phyloP scores from a whole-genome alignment of 1,140 invertebrate genomes.

The Ceratitis capitata region DNA sequence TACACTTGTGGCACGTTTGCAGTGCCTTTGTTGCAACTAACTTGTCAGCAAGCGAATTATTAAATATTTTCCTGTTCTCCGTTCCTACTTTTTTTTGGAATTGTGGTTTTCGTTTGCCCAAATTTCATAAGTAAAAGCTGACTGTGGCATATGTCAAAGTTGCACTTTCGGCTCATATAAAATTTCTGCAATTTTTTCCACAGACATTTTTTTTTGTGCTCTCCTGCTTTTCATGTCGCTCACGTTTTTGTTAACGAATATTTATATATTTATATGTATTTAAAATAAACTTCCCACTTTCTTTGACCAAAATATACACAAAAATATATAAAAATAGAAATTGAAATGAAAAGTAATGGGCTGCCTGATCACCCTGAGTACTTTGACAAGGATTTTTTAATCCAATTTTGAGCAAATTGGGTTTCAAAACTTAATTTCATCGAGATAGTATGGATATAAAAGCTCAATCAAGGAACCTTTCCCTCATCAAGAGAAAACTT shows the following conservation, averaged over 20 bases:
- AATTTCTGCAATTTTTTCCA: not conserved
- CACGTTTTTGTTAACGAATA: not conserved
- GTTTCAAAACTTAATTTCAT: too few species aligned
- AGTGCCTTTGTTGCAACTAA: constrained; percentile 5
- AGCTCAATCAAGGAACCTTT: too few species aligned
- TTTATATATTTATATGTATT: not conserved
- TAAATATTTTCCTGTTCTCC: not conserved
- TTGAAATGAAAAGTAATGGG: too few species aligned
- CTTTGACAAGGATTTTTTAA: too few species aligned
- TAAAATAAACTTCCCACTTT: not conserved
- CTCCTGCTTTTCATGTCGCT: not conserved
- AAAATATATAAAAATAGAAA: not conserved
- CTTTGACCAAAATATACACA: not conserved
- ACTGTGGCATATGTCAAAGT: not conserved
- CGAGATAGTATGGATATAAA: too few species aligned
- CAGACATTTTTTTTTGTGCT: not conserved
- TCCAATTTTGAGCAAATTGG: too few species aligned
- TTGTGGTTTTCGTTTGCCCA: not conserved
- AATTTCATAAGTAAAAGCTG: constrained; percentile 17
- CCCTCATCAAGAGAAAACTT: too few species aligned
- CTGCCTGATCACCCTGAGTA: too few species aligned
- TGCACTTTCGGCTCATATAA: not conserved
- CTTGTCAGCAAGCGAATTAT: constrained; percentile 30
- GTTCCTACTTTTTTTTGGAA: not conserved
- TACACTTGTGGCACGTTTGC: constrained; percentile 13